phyloP scores from a whole-genome alignment of 1,140 invertebrate species.

The Cryptotermes secundus region DNA sequence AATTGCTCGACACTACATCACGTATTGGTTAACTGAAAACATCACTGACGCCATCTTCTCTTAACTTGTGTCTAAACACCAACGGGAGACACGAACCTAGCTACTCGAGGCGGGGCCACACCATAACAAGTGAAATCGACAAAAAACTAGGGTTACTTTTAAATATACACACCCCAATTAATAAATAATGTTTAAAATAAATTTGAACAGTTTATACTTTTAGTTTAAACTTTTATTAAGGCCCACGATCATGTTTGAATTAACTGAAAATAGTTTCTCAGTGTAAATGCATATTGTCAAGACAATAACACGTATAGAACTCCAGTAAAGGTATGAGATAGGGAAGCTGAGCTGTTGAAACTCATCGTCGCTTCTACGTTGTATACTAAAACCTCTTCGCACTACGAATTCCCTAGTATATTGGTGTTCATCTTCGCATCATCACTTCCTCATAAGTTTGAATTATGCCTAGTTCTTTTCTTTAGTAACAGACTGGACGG shows the following conservation, averaged over 20 bases:
- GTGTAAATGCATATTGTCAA: slow-evolving; percentile 35
- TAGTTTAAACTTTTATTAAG: slow-evolving; percentile 52
- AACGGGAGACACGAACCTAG: slow-evolving; percentile 51
- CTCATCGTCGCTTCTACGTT: slow-evolving; percentile 24
- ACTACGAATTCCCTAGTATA: neutral
- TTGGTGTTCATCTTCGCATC: neutral
- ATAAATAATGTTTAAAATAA: slow-evolving; percentile 41
- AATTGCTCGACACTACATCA: too few relatives aligned
- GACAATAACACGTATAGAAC: slow-evolving; percentile 21
- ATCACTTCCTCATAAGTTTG: slow-evolving; percentile 3
- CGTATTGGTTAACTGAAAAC: neutral
- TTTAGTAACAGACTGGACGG: slow-evolving; percentile 9
- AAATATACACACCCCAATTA: slow-evolving; percentile 18
- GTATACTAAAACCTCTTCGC: slow-evolving; percentile 5
- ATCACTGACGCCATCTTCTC: neutral
- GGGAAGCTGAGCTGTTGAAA: neutral
- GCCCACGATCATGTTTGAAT: slow-evolving; percentile 53
- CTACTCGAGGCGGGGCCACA: slow-evolving; percentile 15
- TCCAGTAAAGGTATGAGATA: neutral
- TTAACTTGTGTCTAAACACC: neutral
- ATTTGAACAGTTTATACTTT: slow-evolving; percentile 47
- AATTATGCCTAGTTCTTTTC: neutral
- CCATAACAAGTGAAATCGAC: neutral
- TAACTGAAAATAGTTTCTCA: slow-evolving; percentile 45
- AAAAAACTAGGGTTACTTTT: neutral